phyloP scores from a whole-genome alignment of 2,888 invertebrate genomes.

The Lasioglossum zephyrum region DNA sequence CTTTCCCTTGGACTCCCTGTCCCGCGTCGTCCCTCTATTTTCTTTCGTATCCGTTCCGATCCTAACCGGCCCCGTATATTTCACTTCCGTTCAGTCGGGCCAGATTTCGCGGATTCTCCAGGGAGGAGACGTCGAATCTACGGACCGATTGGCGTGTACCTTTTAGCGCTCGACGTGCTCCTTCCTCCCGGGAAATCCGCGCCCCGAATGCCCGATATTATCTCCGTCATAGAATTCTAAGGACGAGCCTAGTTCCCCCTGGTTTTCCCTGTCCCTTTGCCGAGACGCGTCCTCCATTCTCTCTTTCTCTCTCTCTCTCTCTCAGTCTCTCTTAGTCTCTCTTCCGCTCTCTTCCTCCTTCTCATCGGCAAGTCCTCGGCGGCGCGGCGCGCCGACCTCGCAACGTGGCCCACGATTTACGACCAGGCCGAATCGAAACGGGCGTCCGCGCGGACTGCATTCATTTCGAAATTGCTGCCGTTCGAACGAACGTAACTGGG shows the following conservation, averaged over 20 bases:
- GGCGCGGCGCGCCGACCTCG: conserved; percentile 18
- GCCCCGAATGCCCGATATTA: conserved; percentile 70
- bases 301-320: not conserved
- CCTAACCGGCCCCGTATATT: conserved; percentile 12
- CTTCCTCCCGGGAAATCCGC: conserved; percentile 74
- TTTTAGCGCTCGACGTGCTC: conserved; percentile 71
- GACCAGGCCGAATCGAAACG: conserved; percentile 25
- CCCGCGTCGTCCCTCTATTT: not conserved
- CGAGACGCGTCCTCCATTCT: not conserved
- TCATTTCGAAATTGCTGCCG: conserved; percentile 46
- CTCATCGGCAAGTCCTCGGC: conserved; percentile 30
- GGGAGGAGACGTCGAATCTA: conserved; percentile 71
- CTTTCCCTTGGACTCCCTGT: not conserved
- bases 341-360: not conserved
- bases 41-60: conserved; percentile 12
- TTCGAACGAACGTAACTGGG: conserved; percentile 15
- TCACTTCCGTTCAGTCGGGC: conserved; percentile 37
- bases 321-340: not conserved
- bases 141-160: conserved; percentile 72
- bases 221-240: conserved; percentile 66
- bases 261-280: conserved; percentile 46
- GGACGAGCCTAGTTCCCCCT: conserved; percentile 47
- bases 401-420: conserved; percentile 40
- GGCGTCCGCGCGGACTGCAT: conserved; percentile 33
- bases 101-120: conserved; percentile 63